phyloP scores from a whole-genome alignment of 2,888 invertebrate genomes.

The Glaucopsyche alexis region DNA sequence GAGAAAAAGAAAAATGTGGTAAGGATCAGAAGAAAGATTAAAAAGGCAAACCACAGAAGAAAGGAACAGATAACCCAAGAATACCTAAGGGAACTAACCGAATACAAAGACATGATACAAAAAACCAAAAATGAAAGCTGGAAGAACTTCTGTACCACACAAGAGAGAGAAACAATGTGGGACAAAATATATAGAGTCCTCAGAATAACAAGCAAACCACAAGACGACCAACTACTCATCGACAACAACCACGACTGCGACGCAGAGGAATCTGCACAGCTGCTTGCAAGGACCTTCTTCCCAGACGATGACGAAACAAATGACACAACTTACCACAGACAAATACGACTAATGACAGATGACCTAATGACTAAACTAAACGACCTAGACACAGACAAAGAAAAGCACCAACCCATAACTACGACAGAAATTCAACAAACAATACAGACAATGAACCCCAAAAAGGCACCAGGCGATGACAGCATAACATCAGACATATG shows the following conservation, averaged over 20 bases:
- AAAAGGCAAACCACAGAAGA: slow-evolving; percentile 14
- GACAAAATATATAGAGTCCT: no score
- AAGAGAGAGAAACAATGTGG: slow-evolving; percentile 35
- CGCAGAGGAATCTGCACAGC: no score
- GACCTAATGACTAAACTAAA: not conserved
- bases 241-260: no score
- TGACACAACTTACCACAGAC: slow-evolving; percentile 29
- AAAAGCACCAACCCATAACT: no score
- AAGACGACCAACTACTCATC: no score
- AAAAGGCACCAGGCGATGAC: no score
- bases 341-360: not conserved
- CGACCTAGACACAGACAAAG: not conserved
- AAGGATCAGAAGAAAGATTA: slow-evolving; percentile 27
- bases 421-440: not conserved
- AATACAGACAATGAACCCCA: no score
- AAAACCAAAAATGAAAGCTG: slow-evolving; percentile 29
- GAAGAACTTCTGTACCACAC: slow-evolving; percentile 34
- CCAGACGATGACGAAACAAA: slow-evolving; percentile 23
- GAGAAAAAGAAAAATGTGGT: slow-evolving; percentile 21
- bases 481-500: no score
- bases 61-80: slow-evolving; percentile 8
- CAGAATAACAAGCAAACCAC: no score
- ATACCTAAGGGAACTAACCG: slow-evolving; percentile 10
- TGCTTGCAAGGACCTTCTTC: slow-evolving; percentile 35
- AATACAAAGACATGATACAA: slow-evolving; percentile 26